phyloP scores from a whole-genome alignment of 1,140 invertebrate genomes.

The Listronotus oregonensis region DNA sequence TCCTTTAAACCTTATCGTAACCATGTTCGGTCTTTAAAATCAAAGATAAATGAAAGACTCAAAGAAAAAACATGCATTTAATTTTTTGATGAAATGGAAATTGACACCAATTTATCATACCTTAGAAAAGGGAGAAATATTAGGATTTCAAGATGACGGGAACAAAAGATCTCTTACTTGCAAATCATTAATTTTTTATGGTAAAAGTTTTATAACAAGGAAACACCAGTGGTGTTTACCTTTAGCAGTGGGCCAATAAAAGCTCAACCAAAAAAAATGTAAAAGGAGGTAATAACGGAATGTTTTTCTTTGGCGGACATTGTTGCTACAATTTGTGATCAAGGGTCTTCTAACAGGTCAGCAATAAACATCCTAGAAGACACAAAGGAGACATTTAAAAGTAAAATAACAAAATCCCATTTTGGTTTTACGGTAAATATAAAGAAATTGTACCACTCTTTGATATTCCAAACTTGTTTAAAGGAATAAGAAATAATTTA shows the following conservation, averaged over 20 bases:
- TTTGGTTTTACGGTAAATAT: constrained; percentile 42
- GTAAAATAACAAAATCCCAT: constrained; percentile 32
- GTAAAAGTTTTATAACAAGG: background rate
- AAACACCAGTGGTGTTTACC: background rate
- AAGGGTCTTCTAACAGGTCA: constrained; percentile 41
- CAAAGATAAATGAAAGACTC: constrained; percentile 4
- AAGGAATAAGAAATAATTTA: constrained; percentile 45
- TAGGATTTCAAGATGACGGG: constrained; percentile 7
- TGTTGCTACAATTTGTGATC: constrained; percentile 44
- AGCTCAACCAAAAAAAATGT: background rate
- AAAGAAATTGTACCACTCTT: constrained; percentile 46
- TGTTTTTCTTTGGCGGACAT: background rate
- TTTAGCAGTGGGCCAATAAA: constrained; percentile 2
- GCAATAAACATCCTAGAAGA: constrained; percentile 45
- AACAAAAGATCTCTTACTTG: background rate
- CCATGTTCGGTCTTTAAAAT: constrained; percentile 8
- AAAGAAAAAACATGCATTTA: background rate
- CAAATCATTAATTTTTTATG: constrained; percentile 2
- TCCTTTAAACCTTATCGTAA: constrained; percentile 12
- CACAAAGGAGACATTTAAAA: constrained; percentile 2
- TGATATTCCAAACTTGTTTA: constrained; percentile 51
- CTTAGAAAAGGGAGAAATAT: constrained; percentile 1
- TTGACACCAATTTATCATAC: background rate
- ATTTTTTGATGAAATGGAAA: constrained; percentile 27
- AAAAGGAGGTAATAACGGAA: background rate